Evolutionary conservation across 2,888 invertebrate genomes (phyloP), one percentile per base, ranked within the genome.

Genomic region (Netelia inedita): DNA sequence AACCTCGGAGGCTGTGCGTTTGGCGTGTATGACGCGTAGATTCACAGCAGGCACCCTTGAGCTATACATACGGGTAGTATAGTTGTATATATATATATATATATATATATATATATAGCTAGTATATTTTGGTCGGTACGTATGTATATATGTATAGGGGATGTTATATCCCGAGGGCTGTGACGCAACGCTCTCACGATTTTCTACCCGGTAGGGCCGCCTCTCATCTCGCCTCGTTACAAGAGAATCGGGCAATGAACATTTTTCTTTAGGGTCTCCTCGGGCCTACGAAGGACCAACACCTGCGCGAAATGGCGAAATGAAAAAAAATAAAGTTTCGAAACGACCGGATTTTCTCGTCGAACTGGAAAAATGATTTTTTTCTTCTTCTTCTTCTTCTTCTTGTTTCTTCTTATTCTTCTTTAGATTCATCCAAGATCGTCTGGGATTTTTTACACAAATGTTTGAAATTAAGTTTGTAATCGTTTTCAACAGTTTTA

Each of bases 161-260:
- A 55, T 41, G 55, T n/a, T 21, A 41, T 57, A 50, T 72, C 55
- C 55, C 63, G 57, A 23, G 73, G 43, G 35, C 21, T 65, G 19
- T 66, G 82, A 78, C 72, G 78, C 76, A 78, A 73, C 61, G 59
- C 50, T 66, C 76, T 53, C 69, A 53, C 72, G 66, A 66, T 16
- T 72, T 73, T 72, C 53, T 61, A 43, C 61, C 46, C 50, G 8
- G 9, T 6, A 55, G 19, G 41, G 5, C 28, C 3, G 28, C 5
- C 28, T 10, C 28, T 16, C n/a, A n/a, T n/a, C 16, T 10, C 35
- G 28, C 5, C 6, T 19, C 16, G 9, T 57, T 16, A 21, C 16
- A 57, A 28, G 57, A 9, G 16, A 57, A 57, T 19, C 28, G 21
- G 14, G 46, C 57, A 16, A 16, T 46, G 46, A 16, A 57, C 2